Base-by-base conservation (phyloP, 2,797 vertebrate genomes). In the Benthosema pterotum region DNA sequence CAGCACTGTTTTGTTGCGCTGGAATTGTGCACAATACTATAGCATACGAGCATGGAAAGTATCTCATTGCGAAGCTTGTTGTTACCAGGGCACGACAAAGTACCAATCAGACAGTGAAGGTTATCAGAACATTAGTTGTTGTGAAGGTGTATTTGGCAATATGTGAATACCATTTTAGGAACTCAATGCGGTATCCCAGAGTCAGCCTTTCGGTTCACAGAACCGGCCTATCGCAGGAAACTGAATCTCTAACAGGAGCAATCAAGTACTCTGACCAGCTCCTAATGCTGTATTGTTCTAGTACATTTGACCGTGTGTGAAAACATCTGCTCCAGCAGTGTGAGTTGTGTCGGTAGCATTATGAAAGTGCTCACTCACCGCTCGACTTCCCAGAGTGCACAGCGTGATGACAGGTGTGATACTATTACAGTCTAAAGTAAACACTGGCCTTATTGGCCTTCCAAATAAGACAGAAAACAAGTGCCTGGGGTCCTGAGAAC, bases 311-410 rank as follows among this genome's bases (percentile, higher is more conserved):
- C 52, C 45, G 9, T 7, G 54, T 65, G 43, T 78, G 58, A 65
- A 59, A 69, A 78, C 81, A 85, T 78, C 68, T 73, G 73, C 66
- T 82, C 71, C 68, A 46, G 72, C 83, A 77, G 79, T n/a, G 75
- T 55, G 32, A 38, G 32, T 38, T 38, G 57, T 28, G 43, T 75
- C 71, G 48, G 77, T 68, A 69, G 79, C 65, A 1, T 65, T 5
- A 57, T 71, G 68, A 80, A 69, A 75, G 63, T 25, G 1, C 14
- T 50, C 32, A 50, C 58, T 46, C 60, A 13, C 55, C 25, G 57
- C 46, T 59, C 18, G 1, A 9, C 54, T 22, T 73, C 75, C 54
- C 49, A 48, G 54, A 42, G 71, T 25, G 70, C 79, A 32, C 81
- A 69, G 77, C 69, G 2, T 69, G 77, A 74, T 60, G 66, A 50